These are phyloP conservation scores for Archips xylosteana DNA, from an alignment of 2,888 invertebrate genomes.

Conservation along the genomic window DNA sequence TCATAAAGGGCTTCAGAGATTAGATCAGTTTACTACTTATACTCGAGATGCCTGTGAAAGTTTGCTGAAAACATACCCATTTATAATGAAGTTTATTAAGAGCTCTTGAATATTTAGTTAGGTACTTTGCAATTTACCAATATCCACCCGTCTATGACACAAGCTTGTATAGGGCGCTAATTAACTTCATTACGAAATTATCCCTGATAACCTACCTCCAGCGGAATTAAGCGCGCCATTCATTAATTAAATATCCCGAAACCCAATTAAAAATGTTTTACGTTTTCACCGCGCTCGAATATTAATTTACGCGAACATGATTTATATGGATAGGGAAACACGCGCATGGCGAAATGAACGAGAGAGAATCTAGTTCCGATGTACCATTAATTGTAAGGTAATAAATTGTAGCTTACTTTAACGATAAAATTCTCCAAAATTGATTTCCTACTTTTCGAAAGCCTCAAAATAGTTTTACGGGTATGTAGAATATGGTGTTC, in stretches of 20 bases:
- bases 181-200: constrained; percentile 31
- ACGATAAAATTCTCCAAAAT: too few species aligned
- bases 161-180: background rate
- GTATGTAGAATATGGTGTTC: too few species aligned
- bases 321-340: constrained; percentile 14
- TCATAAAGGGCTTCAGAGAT: too few species aligned
- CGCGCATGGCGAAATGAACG: background rate
- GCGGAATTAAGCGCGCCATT: constrained; percentile 32
- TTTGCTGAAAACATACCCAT: too few species aligned
- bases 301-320: constrained; percentile 39
- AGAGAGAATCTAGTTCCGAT: background rate
- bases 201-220: constrained; percentile 13
- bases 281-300: constrained; percentile 41
- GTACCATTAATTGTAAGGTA: background rate
- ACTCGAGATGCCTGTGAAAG: too few species aligned
- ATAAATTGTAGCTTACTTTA: background rate
- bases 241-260: constrained; percentile 39
- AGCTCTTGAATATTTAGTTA: background rate
- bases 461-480: too few species aligned
- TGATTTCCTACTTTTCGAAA: background rate
- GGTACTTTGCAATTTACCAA: background rate
- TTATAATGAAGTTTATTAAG: background rate
- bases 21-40: too few species aligned
- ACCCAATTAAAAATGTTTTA: constrained; percentile 43
- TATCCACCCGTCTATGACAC: background rate